Conservation (phyloP, 2,797 vertebrate genomes). For the Sebastes oblongus region DNA sequence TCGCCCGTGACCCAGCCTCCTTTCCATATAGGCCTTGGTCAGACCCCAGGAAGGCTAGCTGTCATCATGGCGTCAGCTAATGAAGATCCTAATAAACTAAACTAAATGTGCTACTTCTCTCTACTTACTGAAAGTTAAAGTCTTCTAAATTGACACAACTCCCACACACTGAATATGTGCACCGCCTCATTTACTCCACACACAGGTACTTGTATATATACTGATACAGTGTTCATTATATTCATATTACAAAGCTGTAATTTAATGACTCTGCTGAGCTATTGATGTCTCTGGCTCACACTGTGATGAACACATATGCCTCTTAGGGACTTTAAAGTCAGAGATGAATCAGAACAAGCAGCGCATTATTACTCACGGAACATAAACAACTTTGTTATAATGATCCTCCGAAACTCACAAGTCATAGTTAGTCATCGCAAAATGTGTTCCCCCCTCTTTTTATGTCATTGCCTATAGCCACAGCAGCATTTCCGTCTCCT, state of each 20-base stretch:
- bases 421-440: background rate
- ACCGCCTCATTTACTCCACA: background rate
- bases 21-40: too few species aligned
- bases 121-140: background rate
- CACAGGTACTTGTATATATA: slow-evolving; percentile 7
- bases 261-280: slow-evolving; percentile 22
- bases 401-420: background rate
- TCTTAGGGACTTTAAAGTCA: slow-evolving; percentile 2
- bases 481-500: background rate
- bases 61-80: background rate
- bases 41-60: background rate
- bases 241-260: slow-evolving; percentile 32
- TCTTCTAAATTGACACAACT: background rate
- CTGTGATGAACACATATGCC: background rate
- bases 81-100: background rate
- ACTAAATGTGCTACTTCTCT: background rate
- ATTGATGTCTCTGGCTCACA: slow-evolving; percentile 9
- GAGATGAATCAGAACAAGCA: slow-evolving; percentile 19
- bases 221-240: slow-evolving; percentile 31
- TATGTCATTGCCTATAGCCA: background rate
- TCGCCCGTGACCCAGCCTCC: too few species aligned
- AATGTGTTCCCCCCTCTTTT: background rate
- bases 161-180: background rate
- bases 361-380: background rate
- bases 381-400: background rate